Conservation (phyloP, 2,113 vertebrate species). For the Lethenteron reissneri region DNA sequence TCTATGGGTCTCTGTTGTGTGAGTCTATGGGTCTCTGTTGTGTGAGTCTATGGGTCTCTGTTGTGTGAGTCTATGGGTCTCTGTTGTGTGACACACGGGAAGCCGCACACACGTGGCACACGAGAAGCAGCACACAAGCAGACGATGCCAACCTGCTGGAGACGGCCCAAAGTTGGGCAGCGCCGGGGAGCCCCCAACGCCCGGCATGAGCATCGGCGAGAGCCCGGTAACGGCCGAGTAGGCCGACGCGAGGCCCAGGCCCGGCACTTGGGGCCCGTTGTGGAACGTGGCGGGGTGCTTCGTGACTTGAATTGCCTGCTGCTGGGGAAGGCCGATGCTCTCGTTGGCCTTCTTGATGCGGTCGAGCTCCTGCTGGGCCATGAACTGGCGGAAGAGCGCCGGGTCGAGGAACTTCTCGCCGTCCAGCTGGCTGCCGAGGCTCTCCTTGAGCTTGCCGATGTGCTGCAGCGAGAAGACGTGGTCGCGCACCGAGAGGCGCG, state of each 20-base stretch:
- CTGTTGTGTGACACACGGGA: neutral
- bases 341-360: constrained; percentile 91
- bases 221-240: constrained; percentile 86
- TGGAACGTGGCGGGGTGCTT: constrained; percentile 54
- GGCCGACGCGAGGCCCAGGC: constrained; percentile 66
- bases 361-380: constrained; percentile 96
- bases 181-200: constrained; percentile 89
- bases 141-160: constrained; percentile 48
- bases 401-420: constrained; percentile 96
- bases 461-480: constrained; percentile 97
- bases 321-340: constrained; percentile 44
- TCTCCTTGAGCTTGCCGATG: constrained; percentile 94
- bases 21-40: too few species aligned
- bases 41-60: too few species aligned
- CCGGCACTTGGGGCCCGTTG: constrained; percentile 59
- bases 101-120: neutral
- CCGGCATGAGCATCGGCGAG: constrained; percentile 84
- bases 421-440: constrained; percentile 84
- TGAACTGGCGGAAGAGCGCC: constrained; percentile 89
- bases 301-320: constrained; percentile 61
- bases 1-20: too few species aligned
- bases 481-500: constrained; percentile 84
- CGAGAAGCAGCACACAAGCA: neutral
- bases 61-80: too few species aligned
- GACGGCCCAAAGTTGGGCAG: constrained; percentile 93